Conservation (phyloP, 2,888 invertebrate species). For the Exephanes ischioxanthus region DNA sequence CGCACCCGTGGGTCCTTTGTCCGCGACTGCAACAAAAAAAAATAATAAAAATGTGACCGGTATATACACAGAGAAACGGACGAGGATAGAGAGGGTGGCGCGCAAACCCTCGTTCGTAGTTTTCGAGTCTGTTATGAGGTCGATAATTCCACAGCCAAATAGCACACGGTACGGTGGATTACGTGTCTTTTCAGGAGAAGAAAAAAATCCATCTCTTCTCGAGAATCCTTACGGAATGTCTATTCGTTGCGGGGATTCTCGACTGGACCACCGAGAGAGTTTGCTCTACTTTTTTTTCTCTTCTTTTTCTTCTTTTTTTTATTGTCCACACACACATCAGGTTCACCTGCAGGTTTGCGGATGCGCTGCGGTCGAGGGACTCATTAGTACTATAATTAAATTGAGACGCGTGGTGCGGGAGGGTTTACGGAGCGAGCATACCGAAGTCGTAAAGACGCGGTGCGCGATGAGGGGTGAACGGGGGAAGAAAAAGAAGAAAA, state of each 20-base stretch:
- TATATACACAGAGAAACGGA: constrained; percentile 1
- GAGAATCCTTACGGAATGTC: constrained; percentile 10
- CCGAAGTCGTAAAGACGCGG: constrained; percentile 71
- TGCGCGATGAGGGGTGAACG: constrained; percentile 51
- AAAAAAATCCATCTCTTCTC: constrained; percentile 27
- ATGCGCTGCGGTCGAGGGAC: constrained; percentile 11
- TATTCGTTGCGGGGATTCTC: constrained; percentile 64
- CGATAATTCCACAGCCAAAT: constrained; percentile 54
- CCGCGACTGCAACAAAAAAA: constrained; percentile 36
- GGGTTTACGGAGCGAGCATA: constrained; percentile 64
- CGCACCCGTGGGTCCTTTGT: constrained; percentile 50
- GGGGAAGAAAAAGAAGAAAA: constrained; percentile 38
- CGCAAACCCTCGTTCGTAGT: not conserved
- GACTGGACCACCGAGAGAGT: constrained; percentile 65
- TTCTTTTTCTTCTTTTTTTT: not conserved
- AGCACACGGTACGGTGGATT: constrained; percentile 56
- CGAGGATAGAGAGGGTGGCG: constrained; percentile 29
- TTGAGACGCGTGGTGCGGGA: constrained; percentile 44
- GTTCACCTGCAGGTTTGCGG: constrained; percentile 14
- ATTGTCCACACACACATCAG: not conserved
- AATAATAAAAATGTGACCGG: constrained; percentile 10
- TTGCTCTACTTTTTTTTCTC: not conserved
- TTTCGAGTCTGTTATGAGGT: constrained; percentile 54
- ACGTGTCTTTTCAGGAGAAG: constrained; percentile 39
- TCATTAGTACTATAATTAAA: constrained; percentile 67